phyloP scores from a whole-genome alignment of 2,113 vertebrate species.

The Pygoscelis antarcticus region DNA sequence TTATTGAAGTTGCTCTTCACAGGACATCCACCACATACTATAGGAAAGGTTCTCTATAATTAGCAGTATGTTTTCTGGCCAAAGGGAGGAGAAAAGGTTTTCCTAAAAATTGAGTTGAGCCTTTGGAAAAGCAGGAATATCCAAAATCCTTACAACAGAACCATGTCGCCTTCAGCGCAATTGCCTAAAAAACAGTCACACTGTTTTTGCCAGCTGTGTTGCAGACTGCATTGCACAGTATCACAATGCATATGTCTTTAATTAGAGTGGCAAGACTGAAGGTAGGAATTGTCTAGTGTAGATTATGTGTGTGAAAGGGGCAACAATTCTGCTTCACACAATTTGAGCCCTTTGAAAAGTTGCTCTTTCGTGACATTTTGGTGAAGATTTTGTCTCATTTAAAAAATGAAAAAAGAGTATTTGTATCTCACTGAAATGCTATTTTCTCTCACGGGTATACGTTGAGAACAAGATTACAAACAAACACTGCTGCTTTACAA shows the following conservation, averaged over 20 bases:
- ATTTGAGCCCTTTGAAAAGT: neutral
- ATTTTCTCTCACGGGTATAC: neutral
- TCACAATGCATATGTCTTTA: neutral
- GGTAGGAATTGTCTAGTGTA: neutral
- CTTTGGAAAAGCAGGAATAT: neutral
- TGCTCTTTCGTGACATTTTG: neutral
- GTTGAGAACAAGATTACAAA: neutral
- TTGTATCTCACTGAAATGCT: neutral
- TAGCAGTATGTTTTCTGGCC: slow-evolving; percentile 9
- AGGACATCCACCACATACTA: neutral
- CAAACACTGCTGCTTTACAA: neutral
- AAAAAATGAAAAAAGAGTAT: neutral
- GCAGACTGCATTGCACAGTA: neutral
- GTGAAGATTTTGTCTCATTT: neutral
- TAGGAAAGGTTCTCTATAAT: slow-evolving; percentile 54
- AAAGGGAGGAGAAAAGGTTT: neutral
- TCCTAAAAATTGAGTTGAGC: neutral
- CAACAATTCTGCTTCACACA: neutral
- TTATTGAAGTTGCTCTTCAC: neutral
- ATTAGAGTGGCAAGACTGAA: neutral
- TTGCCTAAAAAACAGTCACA: neutral
- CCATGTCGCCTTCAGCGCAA: neutral
- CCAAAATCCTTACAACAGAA: neutral
- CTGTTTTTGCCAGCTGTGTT: neutral
- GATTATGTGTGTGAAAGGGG: neutral